Evolutionary conservation across 2,888 invertebrate genomes (phyloP), one percentile per base, ranked within the genome.

Genomic region (Epinotia demarniana): DNA sequence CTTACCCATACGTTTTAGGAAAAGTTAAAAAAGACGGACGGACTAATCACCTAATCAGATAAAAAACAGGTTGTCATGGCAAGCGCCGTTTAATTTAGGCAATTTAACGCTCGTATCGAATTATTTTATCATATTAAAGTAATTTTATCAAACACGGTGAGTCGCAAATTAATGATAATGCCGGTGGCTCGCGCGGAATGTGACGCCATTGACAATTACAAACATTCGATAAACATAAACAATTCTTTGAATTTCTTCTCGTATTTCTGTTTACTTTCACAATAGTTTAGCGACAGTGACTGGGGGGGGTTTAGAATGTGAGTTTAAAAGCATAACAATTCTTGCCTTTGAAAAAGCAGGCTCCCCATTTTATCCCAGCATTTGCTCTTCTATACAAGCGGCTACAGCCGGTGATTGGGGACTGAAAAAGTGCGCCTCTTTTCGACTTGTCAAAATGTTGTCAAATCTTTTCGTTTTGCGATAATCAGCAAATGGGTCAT

Each of bases 121-220:
- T 79, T 84, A 83, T 78, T 80, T 80, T 80, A 78, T 80, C 81
- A 68, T 57, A 68, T 58, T 46, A 58, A 46, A 68, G 58, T 68
- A 58, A 68, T 68, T 68, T 85, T 86, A 83, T 85, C 77, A 80
- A 83, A 89, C 86, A 86, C 84, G 85, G 85, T 84, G 79, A 81
- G 80, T 84, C 84, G 86, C 85, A 83, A 90, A 89, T 90, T 89
- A 87, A 90, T 90, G 90, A 88, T 88, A 91, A 90, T 89, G 84
- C 74, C 76, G 77, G 71, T 75, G 83, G 79, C 77, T 81, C 83
- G 83, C 77, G 73, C 70, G 89, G 89, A 88, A 89, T 89, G 86
- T 81, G 84, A 83, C 85, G 86, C 79, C 79, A 73, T 16, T 66
- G 72, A 70, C 72, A 77, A 77, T 76, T 76, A 81, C 84, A 84